Conservation (phyloP, 2,113 vertebrate species). For the Regulus satrapa region DNA sequence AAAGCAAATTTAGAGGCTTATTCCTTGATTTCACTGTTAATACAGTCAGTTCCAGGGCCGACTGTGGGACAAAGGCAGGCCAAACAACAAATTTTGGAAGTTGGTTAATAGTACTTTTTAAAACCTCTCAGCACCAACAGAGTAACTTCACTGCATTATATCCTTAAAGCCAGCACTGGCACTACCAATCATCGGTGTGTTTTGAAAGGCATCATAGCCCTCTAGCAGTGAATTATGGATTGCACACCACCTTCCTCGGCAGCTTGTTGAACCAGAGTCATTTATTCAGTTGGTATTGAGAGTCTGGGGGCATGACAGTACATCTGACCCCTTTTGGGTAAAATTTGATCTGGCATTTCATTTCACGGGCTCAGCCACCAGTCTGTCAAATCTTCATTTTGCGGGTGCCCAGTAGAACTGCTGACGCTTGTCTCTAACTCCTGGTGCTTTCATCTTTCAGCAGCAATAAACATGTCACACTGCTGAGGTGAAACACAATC, state of each 20-base stretch:
- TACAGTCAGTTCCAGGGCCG: neutral
- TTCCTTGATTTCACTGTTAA: neutral
- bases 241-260: slow-evolving; percentile 14
- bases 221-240: slow-evolving; percentile 47
- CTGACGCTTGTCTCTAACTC: slow-evolving; percentile 81
- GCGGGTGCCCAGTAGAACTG: slow-evolving; percentile 81
- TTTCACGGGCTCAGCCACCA: slow-evolving; percentile 77
- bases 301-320: slow-evolving; percentile 72
- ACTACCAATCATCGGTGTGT: neutral
- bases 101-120: slow-evolving; percentile 39
- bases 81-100: slow-evolving; percentile 38
- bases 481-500: slow-evolving; percentile 89
- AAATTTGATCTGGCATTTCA: slow-evolving; percentile 86
- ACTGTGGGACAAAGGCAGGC: slow-evolving; percentile 10
- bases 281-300: slow-evolving; percentile 74
- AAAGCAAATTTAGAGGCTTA: slow-evolving; percentile 11
- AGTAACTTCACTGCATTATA: neutral
- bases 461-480: slow-evolving; percentile 95
- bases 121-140: slow-evolving; percentile 1
- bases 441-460: slow-evolving; percentile 84
- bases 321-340: slow-evolving; percentile 80
- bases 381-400: slow-evolving; percentile 84
- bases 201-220: slow-evolving; percentile 35
- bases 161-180: neutral
- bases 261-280: slow-evolving; percentile 62